These are phyloP conservation scores for Melanocharis versteri DNA, from an alignment of 2,113 vertebrate species.

Conservation along the genomic window DNA sequence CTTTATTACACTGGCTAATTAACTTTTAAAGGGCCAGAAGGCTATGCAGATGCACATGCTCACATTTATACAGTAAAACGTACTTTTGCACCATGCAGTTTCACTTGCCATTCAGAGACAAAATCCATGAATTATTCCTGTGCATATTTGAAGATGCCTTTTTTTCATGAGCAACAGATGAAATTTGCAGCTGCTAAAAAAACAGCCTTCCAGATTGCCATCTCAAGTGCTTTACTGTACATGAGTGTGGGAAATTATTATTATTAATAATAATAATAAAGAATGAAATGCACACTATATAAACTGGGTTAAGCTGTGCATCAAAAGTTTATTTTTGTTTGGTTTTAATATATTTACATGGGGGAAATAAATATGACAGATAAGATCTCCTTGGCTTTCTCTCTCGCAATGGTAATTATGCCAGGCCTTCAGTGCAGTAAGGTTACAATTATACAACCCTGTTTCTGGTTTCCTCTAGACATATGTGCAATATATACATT, in stretches of 20 bases:
- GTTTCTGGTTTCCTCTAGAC: slow-evolving; percentile 49
- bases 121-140: not conserved
- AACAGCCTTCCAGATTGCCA: not conserved
- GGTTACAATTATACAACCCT: slow-evolving; percentile 40
- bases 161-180: not conserved
- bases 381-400: slow-evolving; percentile 48
- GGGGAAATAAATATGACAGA: slow-evolving; percentile 33
- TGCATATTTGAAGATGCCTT: not conserved
- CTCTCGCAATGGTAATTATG: not conserved
- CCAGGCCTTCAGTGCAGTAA: slow-evolving; percentile 21
- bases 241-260: not conserved
- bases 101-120: not conserved
- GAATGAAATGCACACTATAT: not conserved
- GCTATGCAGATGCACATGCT: not conserved
- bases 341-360: slow-evolving; percentile 16
- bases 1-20: not conserved
- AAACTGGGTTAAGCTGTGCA: not conserved
- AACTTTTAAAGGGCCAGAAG: not conserved
- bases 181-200: slow-evolving; percentile 8
- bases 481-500: slow-evolving; percentile 44
- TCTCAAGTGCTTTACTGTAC: not conserved
- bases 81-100: not conserved
- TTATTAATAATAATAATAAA: not conserved
- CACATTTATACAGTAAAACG: not conserved
- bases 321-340: slow-evolving; percentile 37